Evolutionary conservation across 2,888 invertebrate species (phyloP).

Genomic region (Azorinus chamasolen): DNA sequence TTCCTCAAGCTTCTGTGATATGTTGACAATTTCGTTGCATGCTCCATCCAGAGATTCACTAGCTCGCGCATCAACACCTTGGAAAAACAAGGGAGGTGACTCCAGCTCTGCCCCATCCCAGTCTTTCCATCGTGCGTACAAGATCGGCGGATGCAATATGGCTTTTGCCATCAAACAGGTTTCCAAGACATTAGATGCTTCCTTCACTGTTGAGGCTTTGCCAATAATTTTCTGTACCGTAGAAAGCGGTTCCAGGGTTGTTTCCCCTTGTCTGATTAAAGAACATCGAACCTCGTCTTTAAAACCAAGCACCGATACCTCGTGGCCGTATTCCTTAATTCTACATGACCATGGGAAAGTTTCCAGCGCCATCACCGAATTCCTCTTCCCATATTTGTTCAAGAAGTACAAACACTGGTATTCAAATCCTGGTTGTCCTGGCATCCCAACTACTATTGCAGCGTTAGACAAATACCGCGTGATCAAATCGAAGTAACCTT

Average conservation of each 20-base stretch:
- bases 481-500: slow-evolving; percentile 64
- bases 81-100: slow-evolving; percentile 71
- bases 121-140: slow-evolving; percentile 73
- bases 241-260: not conserved
- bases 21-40: slow-evolving; percentile 63
- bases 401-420: slow-evolving; percentile 63
- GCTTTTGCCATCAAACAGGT: slow-evolving; percentile 66
- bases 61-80: slow-evolving; percentile 66
- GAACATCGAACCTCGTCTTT: slow-evolving; percentile 64
- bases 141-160: slow-evolving; percentile 73
- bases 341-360: slow-evolving; percentile 75
- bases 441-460: slow-evolving; percentile 67
- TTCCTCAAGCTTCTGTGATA: slow-evolving; percentile 51
- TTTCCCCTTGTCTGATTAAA: slow-evolving; percentile 28
- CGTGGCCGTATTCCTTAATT: slow-evolving; percentile 66
- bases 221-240: slow-evolving; percentile 64
- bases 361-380: slow-evolving; percentile 60
- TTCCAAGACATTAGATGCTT: slow-evolving; percentile 60
- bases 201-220: slow-evolving; percentile 48
- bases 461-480: slow-evolving; percentile 60
- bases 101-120: slow-evolving; percentile 70
- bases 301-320: slow-evolving; percentile 63
- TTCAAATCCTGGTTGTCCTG: slow-evolving; percentile 75
- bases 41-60: slow-evolving; percentile 57
- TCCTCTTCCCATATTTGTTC: slow-evolving; percentile 41